Conservation (phyloP, 92 coral and sea anemone species). For the Actinernus sp. region DNA sequence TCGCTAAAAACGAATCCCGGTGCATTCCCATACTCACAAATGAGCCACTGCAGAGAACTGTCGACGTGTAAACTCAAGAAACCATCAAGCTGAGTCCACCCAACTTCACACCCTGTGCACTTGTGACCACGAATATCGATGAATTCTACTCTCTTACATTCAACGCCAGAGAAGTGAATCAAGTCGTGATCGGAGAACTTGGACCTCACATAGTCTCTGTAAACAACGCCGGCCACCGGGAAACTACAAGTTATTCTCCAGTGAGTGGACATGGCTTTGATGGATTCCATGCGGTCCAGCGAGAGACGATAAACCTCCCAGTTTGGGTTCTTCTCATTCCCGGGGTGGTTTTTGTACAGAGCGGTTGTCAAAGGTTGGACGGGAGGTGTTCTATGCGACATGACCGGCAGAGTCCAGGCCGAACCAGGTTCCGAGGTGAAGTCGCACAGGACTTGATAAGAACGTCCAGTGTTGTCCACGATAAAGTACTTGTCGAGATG, state of each 20-base stretch:
- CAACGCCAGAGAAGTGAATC: conserved; percentile 24
- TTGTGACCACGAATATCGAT: neutral
- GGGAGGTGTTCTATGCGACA: neutral
- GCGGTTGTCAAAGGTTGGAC: neutral
- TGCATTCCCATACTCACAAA: too few relatives aligned
- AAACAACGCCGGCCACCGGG: conserved; percentile 53
- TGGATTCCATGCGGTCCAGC: conserved; percentile 23
- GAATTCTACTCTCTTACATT: neutral
- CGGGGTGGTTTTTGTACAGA: conserved; percentile 22
- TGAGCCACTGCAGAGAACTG: too few relatives aligned
- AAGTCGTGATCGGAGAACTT: conserved; percentile 39
- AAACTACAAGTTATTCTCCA: conserved; percentile 82
- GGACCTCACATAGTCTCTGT: conserved; percentile 58
- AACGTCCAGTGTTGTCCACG: neutral
- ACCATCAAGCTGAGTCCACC: too few relatives aligned
- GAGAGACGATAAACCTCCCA: conserved; percentile 65
- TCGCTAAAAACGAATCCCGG: too few relatives aligned
- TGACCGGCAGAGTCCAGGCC: neutral
- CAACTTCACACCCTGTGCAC: too few relatives aligned
- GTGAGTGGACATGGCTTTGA: conserved; percentile 52
- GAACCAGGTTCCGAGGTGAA: neutral
- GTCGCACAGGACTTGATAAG: neutral
- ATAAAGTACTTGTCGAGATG: neutral
- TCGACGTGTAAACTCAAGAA: too few relatives aligned
- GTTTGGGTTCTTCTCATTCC: conserved; percentile 44